Percentiles rank a stretch among this genome's conserved stretches.
These are phyloP conservation scores for Andrena bucephala DNA, from an alignment of 2,888 invertebrate genomes.

Conservation along the genomic window DNA sequence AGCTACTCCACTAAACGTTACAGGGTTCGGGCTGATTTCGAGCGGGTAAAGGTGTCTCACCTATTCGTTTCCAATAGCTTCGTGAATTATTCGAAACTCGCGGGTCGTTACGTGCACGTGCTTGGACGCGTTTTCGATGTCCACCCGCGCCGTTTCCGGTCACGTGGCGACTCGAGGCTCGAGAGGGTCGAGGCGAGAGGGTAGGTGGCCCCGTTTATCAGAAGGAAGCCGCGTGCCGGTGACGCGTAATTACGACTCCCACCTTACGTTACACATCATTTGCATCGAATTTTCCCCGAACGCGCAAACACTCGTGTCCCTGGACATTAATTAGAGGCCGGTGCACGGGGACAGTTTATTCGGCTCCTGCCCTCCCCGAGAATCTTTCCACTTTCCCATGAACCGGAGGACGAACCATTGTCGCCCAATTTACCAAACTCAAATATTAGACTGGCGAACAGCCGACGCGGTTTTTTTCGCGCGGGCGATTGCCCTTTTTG, in stretches of 20 bases:
- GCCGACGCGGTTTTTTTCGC: not conserved
- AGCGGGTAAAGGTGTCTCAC: not conserved
- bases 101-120: conserved; percentile 35
- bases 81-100: conserved; percentile 41
- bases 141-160: conserved; percentile 62
- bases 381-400: conserved; percentile 42
- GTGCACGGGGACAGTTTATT: conserved; percentile 24
- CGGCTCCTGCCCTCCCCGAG: conserved; percentile 11
- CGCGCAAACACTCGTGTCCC: conserved; percentile 48
- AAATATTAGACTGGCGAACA: conserved; percentile 9
- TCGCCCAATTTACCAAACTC: not conserved
- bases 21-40: not conserved
- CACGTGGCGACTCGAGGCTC: conserved; percentile 57
- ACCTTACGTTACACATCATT: conserved; percentile 53
- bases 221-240: conserved; percentile 52
- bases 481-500: not conserved
- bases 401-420: not conserved
- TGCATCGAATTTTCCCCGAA: conserved; percentile 49
- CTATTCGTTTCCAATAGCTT: conserved; percentile 17
- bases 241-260: conserved; percentile 64
- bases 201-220: conserved; percentile 55
- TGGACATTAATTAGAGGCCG: conserved; percentile 42
- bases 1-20: too few relatives aligned
- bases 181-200: conserved; percentile 30
- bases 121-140: conserved; percentile 20